Evolutionary conservation across 2,113 vertebrate species (phyloP).

Genomic region (Myrmecophaga tridactyla): DNA sequence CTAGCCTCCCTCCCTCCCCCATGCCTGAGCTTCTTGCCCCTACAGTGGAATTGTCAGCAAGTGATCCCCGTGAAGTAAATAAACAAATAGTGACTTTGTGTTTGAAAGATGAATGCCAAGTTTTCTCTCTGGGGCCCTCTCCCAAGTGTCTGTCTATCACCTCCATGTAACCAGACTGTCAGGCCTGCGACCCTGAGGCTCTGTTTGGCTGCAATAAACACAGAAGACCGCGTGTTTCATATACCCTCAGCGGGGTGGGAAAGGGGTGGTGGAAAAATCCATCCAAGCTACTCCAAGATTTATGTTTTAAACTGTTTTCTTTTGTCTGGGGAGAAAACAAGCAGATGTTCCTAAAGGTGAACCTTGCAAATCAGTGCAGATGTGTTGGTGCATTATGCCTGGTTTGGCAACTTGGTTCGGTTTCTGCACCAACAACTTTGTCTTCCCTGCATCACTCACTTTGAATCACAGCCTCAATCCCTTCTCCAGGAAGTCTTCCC

Average conservation of each 20-base stretch:
- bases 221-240: conserved; percentile 42
- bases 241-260: conserved; percentile 60
- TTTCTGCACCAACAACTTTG: background rate
- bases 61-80: background rate
- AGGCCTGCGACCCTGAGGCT: conserved; percentile 64
- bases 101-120: conserved; percentile 81
- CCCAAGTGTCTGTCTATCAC: conserved; percentile 76
- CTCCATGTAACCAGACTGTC: conserved; percentile 72
- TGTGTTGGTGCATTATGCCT: conserved; percentile 3
- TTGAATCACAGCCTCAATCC: background rate
- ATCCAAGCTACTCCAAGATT: conserved; percentile 64
- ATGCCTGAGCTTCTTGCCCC: background rate
- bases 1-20: rapidly evolving
- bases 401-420: background rate
- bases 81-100: conserved; percentile 71
- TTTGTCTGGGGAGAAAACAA: conserved; percentile 76
- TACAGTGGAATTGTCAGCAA: background rate
- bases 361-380: conserved; percentile 72
- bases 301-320: conserved; percentile 71
- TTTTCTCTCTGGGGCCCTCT: conserved; percentile 68
- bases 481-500: conserved; percentile 24
- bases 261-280: conserved; percentile 1
- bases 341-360: conserved; percentile 79
- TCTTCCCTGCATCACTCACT: background rate
- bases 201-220: conserved; percentile 78